These are phyloP conservation scores for Semnornis frantzii DNA, from an alignment of 2,113 vertebrate genomes.

Conservation along the genomic window DNA sequence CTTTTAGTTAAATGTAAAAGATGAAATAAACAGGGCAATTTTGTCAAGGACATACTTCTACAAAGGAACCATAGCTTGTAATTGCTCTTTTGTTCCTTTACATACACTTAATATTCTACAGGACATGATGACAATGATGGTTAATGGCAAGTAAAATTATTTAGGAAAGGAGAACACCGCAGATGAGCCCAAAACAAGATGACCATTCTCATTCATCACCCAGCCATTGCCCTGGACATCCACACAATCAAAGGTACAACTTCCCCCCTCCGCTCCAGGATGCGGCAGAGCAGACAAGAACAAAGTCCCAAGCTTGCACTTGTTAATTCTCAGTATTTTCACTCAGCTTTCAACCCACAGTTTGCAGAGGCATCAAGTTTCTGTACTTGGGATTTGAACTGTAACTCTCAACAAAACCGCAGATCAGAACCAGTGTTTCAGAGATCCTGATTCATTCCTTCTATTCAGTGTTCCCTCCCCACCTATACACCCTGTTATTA, in stretches of 20 bases:
- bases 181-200: not conserved
- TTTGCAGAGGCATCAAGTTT: not conserved
- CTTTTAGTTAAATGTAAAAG: not conserved
- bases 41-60: not conserved
- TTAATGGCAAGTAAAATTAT: not conserved
- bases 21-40: not conserved
- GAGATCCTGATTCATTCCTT: not conserved
- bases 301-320: not conserved
- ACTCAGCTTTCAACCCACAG: not conserved
- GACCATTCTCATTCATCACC: not conserved
- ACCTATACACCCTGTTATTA: not conserved
- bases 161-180: not conserved
- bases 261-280: not conserved
- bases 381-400: not conserved
- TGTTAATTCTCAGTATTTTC: not conserved
- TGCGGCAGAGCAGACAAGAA: accelerated
- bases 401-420: not conserved
- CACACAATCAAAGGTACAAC: not conserved
- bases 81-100: not conserved
- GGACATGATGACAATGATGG: not conserved
- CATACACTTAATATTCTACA: not conserved
- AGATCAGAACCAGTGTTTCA: not conserved
- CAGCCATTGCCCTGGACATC: not conserved
- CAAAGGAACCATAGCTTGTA: not conserved
- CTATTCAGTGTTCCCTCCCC: not conserved